Conservation (phyloP, 2,113 vertebrate species). For the Dendrocopos noguchii region DNA sequence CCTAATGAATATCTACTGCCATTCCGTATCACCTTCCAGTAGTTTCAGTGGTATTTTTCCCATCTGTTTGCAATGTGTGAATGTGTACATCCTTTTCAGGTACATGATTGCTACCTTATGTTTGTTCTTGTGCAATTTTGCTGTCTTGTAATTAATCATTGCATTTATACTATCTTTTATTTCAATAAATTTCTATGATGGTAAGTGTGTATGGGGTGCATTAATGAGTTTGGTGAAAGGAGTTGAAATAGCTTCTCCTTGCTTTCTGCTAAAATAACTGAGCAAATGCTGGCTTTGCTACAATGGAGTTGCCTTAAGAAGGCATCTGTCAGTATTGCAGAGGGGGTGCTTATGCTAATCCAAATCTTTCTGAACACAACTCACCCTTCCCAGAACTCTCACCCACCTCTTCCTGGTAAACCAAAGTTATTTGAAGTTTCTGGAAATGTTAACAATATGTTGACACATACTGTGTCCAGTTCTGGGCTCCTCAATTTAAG, state of each 20-base stretch:
- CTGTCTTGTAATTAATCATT: background rate
- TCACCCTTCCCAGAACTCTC: background rate
- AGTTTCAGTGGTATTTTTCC: background rate
- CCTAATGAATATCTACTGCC: background rate
- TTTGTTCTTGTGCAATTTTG: conserved; percentile 8
- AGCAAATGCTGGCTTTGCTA: background rate
- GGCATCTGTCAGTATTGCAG: fast-evolving
- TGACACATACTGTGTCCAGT: too few relatives aligned
- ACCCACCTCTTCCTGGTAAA: background rate
- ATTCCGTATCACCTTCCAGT: background rate
- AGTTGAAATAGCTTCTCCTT: background rate
- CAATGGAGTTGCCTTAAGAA: background rate
- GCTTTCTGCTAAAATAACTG: background rate
- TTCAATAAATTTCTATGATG: background rate
- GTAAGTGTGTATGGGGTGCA: background rate
- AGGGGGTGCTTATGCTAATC: background rate
- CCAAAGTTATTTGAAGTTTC: background rate
- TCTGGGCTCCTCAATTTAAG: too few relatives aligned
- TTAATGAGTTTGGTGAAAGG: background rate
- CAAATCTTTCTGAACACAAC: background rate
- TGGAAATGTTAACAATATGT: background rate
- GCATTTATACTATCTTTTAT: background rate
- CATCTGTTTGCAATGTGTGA: background rate
- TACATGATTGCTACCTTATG: background rate
- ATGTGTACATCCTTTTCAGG: background rate